These are phyloP conservation scores for Brachyhypopomus gauderio DNA, from an alignment of 2,113 vertebrate genomes.

Conservation along the genomic window DNA sequence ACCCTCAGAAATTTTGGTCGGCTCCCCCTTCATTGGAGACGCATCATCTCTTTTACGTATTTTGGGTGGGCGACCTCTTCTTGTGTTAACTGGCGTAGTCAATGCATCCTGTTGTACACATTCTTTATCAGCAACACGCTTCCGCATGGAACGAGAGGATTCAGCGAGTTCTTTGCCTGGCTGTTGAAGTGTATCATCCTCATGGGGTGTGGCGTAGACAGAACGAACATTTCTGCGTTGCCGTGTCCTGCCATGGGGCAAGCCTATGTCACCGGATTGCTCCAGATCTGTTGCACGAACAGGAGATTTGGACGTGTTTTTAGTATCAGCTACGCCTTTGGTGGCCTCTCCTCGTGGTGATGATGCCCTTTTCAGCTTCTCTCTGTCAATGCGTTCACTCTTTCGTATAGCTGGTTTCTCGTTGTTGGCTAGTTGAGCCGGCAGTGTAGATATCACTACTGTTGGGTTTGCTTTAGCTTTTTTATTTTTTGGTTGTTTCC, in stretches of 20 bases:
- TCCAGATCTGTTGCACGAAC: slow-evolving; percentile 80
- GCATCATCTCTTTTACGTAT: slow-evolving; percentile 83
- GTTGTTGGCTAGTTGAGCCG: slow-evolving; percentile 50
- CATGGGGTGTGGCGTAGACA: slow-evolving; percentile 88
- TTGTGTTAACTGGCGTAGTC: slow-evolving; percentile 71
- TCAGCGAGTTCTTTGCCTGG: slow-evolving; percentile 81
- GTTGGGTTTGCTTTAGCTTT: slow-evolving; percentile 79
- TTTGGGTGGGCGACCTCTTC: slow-evolving; percentile 91
- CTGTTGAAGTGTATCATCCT: slow-evolving; percentile 78
- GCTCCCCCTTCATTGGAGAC: slow-evolving; percentile 79
- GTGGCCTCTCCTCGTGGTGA: slow-evolving; percentile 57
- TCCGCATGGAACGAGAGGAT: slow-evolving; percentile 84
- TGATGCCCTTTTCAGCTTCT: slow-evolving; percentile 88
- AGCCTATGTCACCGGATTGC: slow-evolving; percentile 78
- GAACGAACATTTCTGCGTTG: slow-evolving; percentile 89
- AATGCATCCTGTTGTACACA: slow-evolving; percentile 74
- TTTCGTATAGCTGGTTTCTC: slow-evolving; percentile 92
- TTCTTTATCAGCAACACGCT: slow-evolving; percentile 85
- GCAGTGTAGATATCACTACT: slow-evolving; percentile 68
- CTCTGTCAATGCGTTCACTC: slow-evolving; percentile 93
- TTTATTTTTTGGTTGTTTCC: slow-evolving; percentile 88
- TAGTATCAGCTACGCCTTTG: slow-evolving; percentile 64
- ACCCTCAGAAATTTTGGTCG: slow-evolving; percentile 70
- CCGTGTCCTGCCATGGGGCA: slow-evolving; percentile 85
- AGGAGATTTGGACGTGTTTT: slow-evolving; percentile 85